Evolutionary conservation across 2,888 invertebrate species (phyloP).

Genomic region (Stomorhina lunata): DNA sequence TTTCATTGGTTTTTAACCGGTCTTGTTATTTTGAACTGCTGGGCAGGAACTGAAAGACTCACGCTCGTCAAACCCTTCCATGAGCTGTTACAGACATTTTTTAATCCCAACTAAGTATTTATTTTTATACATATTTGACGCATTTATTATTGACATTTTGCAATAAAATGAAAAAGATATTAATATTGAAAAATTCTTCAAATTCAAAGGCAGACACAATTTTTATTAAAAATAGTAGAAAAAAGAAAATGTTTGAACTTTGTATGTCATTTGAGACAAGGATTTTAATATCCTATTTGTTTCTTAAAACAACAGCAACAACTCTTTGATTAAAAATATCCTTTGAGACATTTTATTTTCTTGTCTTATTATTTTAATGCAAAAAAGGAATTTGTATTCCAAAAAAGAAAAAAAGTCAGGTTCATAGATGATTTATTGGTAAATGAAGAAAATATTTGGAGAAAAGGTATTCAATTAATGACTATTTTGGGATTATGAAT

Average conservation of each 20-base stretch:
- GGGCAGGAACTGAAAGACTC: no score
- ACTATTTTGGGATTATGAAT: not conserved
- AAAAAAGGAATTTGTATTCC: no score
- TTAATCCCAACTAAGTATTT: not conserved
- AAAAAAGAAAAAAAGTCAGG: not conserved
- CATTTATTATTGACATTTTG: not conserved
- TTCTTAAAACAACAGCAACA: not conserved
- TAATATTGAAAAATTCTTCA: constrained; percentile 26
- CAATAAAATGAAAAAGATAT: not conserved
- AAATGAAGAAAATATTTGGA: not conserved
- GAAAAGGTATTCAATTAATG: not conserved
- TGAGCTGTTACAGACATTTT: not conserved
- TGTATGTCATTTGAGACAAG: not conserved
- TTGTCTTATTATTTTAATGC: not conserved
- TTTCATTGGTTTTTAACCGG: no score
- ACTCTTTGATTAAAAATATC: constrained; percentile 38
- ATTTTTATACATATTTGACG: not conserved
- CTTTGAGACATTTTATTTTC: not conserved
- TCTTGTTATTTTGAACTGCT: no score
- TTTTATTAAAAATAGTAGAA: not conserved
- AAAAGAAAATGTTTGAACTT: not conserved
- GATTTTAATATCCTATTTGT: not conserved
- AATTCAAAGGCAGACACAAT: not conserved
- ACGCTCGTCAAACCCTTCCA: not conserved
- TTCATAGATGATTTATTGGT: not conserved